Conservation (phyloP, 2,113 vertebrate species). For the Camelus bactrianus region DNA sequence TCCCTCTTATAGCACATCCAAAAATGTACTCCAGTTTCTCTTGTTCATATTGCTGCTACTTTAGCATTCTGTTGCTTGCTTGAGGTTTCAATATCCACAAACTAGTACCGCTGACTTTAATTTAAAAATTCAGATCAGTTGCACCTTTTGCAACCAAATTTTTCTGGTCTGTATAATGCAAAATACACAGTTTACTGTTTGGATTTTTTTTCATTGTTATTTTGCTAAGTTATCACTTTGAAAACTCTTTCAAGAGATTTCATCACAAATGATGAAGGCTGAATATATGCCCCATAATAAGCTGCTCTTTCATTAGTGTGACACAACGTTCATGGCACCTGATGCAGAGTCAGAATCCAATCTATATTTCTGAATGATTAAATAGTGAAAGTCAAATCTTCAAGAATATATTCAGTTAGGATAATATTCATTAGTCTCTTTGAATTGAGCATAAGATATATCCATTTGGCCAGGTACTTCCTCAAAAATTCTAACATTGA, state of each 20-base stretch:
- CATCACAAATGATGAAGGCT: constrained; percentile 8
- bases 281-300: neutral
- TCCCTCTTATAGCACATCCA: neutral
- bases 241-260: constrained; percentile 44
- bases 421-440: neutral
- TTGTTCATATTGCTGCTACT: neutral
- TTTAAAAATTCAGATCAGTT: neutral
- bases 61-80: neutral
- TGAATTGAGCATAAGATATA: neutral
- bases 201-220: neutral
- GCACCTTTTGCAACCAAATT: neutral
- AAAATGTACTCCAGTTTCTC: neutral
- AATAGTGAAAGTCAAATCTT: neutral
- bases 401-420: neutral
- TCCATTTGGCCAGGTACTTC: neutral
- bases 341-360: neutral
- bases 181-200: neutral
- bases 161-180: neutral
- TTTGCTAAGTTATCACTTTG: neutral
- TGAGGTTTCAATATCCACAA: neutral
- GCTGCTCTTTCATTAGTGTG: neutral
- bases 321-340: neutral
- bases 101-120: neutral
- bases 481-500: constrained; percentile 37
- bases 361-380: neutral